Conservation (phyloP, 2,113 vertebrate genomes). For the Tapirus terrestris region DNA sequence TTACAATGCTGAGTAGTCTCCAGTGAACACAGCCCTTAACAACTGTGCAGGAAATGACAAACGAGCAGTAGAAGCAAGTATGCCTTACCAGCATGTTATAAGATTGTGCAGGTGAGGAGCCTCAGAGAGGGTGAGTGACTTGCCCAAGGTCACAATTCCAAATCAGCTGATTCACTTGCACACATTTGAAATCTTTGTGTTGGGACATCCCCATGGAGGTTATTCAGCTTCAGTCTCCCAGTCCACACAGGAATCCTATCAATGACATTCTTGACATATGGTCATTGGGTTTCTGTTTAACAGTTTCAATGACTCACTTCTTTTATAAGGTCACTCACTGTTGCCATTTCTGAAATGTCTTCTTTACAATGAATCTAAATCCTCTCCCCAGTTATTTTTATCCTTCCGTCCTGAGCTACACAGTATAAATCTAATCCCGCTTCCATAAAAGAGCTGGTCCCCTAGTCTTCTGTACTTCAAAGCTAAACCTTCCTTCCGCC, state of each 20-base stretch:
- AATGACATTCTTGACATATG: background rate
- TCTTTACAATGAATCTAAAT: conserved; percentile 56
- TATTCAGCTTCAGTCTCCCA: background rate
- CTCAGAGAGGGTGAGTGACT: background rate
- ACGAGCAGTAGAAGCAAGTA: background rate
- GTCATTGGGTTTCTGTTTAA: conserved; percentile 39
- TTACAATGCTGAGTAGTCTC: background rate
- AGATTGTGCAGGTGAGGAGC: background rate
- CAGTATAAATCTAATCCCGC: background rate
- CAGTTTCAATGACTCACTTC: conserved; percentile 26
- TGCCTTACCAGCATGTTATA: background rate
- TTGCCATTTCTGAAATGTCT: conserved; percentile 57
- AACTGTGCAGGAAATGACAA: background rate
- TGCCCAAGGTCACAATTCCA: background rate
- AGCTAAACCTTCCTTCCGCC: background rate
- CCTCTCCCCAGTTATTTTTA: conserved; percentile 36
- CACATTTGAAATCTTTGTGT: background rate
- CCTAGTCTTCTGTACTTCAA: background rate
- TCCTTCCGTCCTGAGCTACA: background rate
- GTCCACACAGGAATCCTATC: background rate
- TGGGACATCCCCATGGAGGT: background rate
- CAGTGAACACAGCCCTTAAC: background rate
- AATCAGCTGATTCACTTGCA: background rate
- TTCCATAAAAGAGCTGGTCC: background rate
- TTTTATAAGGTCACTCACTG: conserved; percentile 65